Evolutionary conservation across 1,140 invertebrate species (phyloP), one percentile per base, ranked within the genome.

Genomic region (Zaprionus capensis): DNA sequence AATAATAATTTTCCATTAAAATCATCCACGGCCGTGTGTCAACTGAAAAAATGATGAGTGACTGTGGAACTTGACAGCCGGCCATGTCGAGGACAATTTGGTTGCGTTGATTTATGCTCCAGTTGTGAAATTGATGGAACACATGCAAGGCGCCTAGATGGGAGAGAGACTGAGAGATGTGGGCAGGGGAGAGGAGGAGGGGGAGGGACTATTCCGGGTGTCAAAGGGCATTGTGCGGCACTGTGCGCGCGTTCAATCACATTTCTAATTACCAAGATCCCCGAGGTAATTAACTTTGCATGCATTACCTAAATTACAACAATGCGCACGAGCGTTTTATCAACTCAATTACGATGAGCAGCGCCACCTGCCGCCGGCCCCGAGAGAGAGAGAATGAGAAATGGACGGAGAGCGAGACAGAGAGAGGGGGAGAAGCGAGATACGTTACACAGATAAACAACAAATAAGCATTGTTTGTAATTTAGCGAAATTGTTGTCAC

Each of bases 391-490:
- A 9, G 31, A 31, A 34, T 1, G 14, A n/a, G 20, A 55, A 49
- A 41, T 6, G 5, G 26, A 15, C 31, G 15, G 31, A 2, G 17
- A 28, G 12, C 24, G 59, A 55, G 22, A 6, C 15, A 15, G 51
- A 15, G 31, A 58, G 15, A 3, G n/a, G 26, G 26, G 6, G 26
- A 1, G 6, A 1, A 11, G 31, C 12, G 57, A 38, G 85, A 88
- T 88, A 82, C 75, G 79, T 85, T 90, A 76, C 72, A 66, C 75
- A 84, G 84, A 88, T 90, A 88, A 84, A 90, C 85, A 90, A 84
- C 85, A 88, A 88, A 88, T 90, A 90, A 88, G 84, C 84, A 81
- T 88, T 90, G 85, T 90, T 83, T 90, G 85, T 85, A 90, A 90
- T 88, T 88, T 85, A 81, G 71, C 81, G 71, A 84, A 78, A 81